Evolutionary conservation across 2,113 vertebrate species (phyloP), one percentile per base, ranked within the genome.

Genomic region (Chrysochloris asiatica): DNA sequence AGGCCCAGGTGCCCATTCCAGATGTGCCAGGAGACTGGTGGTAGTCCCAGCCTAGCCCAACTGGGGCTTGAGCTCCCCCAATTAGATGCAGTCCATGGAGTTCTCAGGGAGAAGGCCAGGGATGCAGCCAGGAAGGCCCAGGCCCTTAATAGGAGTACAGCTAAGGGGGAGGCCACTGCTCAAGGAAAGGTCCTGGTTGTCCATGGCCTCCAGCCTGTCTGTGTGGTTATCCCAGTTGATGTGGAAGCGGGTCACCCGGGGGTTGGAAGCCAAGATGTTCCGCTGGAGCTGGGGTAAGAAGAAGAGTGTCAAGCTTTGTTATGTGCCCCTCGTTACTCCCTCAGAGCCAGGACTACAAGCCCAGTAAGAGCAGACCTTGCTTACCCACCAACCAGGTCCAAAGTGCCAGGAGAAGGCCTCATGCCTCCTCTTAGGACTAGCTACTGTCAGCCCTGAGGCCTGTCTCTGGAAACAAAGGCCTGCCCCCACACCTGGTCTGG

Each of bases 251-350:
- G 99, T 99, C 47, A 99, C 99, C 2, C 99, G 98, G 28, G 99
- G 99, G 89, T 99, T 99, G 4, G 98, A 99, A 19, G 98, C 98
- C 95, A 99, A 92, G 96, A 99, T 99, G 96, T 99, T 99, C 93
- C 99, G 98, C 95, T 99, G 99, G 76, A 99, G 98, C 99, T 99
- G 92, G 56, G 93, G 92, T 17, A 36, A 83, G 33, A 92, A 95
- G 65, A 91, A 43, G 78, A 90, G 61, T 0, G 21, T 92, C 26
- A 90, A 8, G 26, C 10, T 47, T 71, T 16, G 5, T 88, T 13
- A 33, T 6, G 56, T 30, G 41, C 50, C 36, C 45, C 6, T 10
- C 36, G 28, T 21, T 26, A 28, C 12, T 41, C 65, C 69, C 28
- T 16, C 24, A 41, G 30, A 79, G 16, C 30, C 9, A 38, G 41